These are phyloP conservation scores for Jaculus jaculus DNA, from an alignment of 2,113 vertebrate species.

Conservation along the genomic window DNA sequence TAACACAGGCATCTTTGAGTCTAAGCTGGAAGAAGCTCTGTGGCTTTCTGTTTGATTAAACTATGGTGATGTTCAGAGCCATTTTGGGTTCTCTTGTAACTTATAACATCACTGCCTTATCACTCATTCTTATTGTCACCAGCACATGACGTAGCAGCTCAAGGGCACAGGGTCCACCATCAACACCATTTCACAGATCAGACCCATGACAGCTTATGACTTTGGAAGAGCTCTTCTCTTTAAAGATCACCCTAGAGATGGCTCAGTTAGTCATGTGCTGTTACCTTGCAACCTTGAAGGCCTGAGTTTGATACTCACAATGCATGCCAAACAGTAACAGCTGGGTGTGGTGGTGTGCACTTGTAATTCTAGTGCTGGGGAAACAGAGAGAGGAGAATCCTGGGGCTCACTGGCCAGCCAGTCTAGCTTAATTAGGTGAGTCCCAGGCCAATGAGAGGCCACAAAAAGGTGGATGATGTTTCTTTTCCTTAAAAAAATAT, in stretches of 20 bases:
- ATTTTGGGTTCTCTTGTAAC: conserved; percentile 16
- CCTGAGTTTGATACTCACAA: too few species aligned
- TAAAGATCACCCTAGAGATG: neutral
- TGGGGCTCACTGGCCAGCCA: too few species aligned
- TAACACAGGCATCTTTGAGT: neutral
- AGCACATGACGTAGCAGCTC: neutral
- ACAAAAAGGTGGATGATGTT: too few species aligned
- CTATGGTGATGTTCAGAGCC: neutral
- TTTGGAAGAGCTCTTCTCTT: neutral
- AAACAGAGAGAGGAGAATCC: too few species aligned
- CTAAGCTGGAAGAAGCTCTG: neutral
- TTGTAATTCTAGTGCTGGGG: too few species aligned
- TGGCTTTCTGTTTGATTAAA: neutral
- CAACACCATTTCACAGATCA: neutral
- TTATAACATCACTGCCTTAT: neutral
- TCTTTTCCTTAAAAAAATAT: too few species aligned
- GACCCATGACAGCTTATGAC: neutral
- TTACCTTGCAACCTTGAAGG: too few species aligned
- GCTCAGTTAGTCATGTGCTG: too few species aligned
- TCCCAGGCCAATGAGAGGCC: too few species aligned
- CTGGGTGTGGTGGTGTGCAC: too few species aligned
- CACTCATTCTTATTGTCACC: neutral
- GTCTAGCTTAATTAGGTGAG: too few species aligned
- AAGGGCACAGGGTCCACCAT: neutral
- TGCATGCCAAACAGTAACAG: too few species aligned